Base-by-base conservation (phyloP, 1,140 invertebrate species). In the Drosophila pectinifera region DNA sequence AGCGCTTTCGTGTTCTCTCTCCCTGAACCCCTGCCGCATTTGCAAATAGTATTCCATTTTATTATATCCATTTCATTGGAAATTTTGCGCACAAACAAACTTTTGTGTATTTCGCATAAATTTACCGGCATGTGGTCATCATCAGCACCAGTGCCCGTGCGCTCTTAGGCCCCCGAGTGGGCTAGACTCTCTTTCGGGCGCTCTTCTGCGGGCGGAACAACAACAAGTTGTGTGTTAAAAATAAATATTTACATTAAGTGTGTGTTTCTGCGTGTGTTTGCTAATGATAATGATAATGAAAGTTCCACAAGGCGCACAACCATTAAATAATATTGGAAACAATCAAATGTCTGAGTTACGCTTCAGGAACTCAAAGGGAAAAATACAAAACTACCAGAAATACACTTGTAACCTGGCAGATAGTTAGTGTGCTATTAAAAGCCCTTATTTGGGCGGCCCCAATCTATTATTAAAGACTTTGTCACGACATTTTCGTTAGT, bases 61-160 rank as follows among this genome's bases (percentile, higher is more conserved):
- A 38, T 55, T 56, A 34, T 22, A 46, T 45, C 36, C 34, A 69
- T 20, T 69, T 70, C 67, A 38, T 26, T 34, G 67, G 67, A 70
- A 70, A 56, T 48, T 70, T 70, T 46, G 64, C 26, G 64, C 34
- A 39, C 24, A 69, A 70, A 65, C 43, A 63, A 28, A 46, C 38
- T 31, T 16, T 26, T 39, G 7, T 57, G 20, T 61, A 63, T 84
- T 83, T 80, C 49, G 77, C 74, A 90, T 73, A 67, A 77, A 80
- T 57, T 80, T 57, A 63, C 85, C 76, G 73, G 85, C 61, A 74
- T 84, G 78, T 78, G 65, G 78, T 85, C 80, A 83, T 74, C 74
- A 46, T 14, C 28, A 34, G 11, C 13, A 5, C 16, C 10, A 31
- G 28, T 2, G 48, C 28, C 16, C 5, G 8, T 13, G 31, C 16